These are phyloP conservation scores for Carapus acus DNA, from an alignment of 2,797 vertebrate genomes.

Conservation along the genomic window DNA sequence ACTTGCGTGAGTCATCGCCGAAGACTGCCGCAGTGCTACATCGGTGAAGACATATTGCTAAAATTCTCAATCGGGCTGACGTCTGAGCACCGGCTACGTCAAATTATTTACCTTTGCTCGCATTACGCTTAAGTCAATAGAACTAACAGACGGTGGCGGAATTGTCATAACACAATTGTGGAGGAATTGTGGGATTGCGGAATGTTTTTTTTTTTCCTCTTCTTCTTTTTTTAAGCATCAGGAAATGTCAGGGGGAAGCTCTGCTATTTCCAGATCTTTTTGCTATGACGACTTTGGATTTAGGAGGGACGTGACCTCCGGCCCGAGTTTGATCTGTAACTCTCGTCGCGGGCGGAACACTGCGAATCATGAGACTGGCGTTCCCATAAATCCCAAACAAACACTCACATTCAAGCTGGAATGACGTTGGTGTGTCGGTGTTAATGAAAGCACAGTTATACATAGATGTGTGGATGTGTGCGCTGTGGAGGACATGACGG, in stretches of 20 bases:
- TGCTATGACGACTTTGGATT: constrained; percentile 11
- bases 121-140: neutral
- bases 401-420: neutral
- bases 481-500: neutral
- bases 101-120: constrained; percentile 1
- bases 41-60: too few relatives aligned
- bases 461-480: neutral
- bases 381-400: neutral
- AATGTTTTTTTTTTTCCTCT: neutral
- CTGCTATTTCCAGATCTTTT: constrained; percentile 16
- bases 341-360: neutral
- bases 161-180: constrained; percentile 2
- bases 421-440: neutral
- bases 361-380: neutral
- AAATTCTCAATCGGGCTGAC: too few relatives aligned
- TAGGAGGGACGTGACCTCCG: neutral
- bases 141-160: neutral
- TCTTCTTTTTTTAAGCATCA: constrained; percentile 10
- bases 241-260: constrained; percentile 4
- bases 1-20: too few relatives aligned
- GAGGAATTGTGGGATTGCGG: neutral
- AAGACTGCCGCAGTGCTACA: too few relatives aligned
- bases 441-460: neutral
- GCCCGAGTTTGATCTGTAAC: constrained; percentile 6
- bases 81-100: too few relatives aligned